Evolutionary conservation across 2,113 vertebrate genomes (phyloP), one percentile per base, ranked within the genome.

Genomic region (Tonatia bakeri): DNA sequence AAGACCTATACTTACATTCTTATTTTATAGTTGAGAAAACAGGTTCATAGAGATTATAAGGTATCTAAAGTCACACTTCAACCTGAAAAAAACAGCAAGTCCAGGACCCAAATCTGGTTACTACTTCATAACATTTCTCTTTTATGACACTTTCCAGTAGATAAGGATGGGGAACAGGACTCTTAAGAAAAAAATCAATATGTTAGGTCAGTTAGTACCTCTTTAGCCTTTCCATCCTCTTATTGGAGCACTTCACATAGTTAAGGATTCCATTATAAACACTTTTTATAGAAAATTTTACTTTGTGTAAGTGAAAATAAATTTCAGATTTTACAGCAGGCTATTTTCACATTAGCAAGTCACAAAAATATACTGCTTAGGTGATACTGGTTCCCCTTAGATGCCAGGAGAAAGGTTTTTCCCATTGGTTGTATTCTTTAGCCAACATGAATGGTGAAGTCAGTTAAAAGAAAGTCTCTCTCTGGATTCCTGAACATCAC

Each of bases 311-410:
- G 33, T 22, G 5, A 45, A 61, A 91, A 52, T 90, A 4, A 67
- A 70, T 72, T 85, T 79, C 47, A 64, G 24, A 86, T 72, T 92
- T 95, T 7, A 89, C 65, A 91, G 20, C 1, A 91, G 11, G 14
- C 15, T 50, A 28, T 64, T 87, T 92, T 79, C 22, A 17, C 43
- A 43, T 80, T 33, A 16, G 11, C 1, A 64, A n/a, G 7, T 38
- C 70, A 24, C 15, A 72, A 95, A 95, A 83, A 61, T 13, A 4
- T 8, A 67, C 50, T 54, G 2, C 38, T 0, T 70, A 77, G 2
- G 3, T 73, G 73, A 47, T 45, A 43, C 0, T 5, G 6, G 1
- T 47, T 94, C 26, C 36, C 9, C 5, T 70, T 65, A 50, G 26
- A 72, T 69, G 45, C 86, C 38, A 56, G 28, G 50, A 0, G 15